Base-by-base conservation (phyloP, 2,113 vertebrate genomes). In the Onychostoma macrolepis region DNA sequence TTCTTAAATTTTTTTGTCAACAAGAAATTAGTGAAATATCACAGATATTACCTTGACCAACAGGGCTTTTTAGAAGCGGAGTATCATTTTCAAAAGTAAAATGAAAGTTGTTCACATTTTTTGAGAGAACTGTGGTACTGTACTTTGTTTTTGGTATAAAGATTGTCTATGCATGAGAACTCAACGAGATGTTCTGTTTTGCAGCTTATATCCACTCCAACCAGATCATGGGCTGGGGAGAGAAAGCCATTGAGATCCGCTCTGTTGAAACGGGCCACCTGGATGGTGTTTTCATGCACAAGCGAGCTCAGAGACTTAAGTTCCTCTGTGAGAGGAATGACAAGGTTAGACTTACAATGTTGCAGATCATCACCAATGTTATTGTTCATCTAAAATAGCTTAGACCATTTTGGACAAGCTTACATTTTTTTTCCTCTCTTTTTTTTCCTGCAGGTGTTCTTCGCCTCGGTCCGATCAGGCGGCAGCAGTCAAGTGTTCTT, bases 211-310 rank as follows among this genome's bases (percentile, higher is more conserved):
- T 99, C 95, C 98, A 98, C 94, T 99, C 98, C 90, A 99, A 97
- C 95, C 98, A 99, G 95, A 99, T 99, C 91, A 99, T 99, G 98
- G 98, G 98, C 94, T 99, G 98, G 98, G 98, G 98, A 90, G 98
- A 99, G 95, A 99, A 99, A 96, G 98, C 98, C 91, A 99, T 99
- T 92, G 98, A 99, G 93, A 99, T 99, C 94, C 97, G 98, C 83
- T 99, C 98, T 43, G 98, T 99, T 94, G 98, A 99, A 94, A 99
- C 98, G 24, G 98, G 98, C 88, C 98, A 99, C 91, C 94, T 99
- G 94, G 98, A 99, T 83, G 98, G 98, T 89, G 98, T 99, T 93
- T 99, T 99, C 95, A 99, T 99, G 98, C 98, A 99, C 96, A 99
- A 99, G 94, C 94, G 98, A 96, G 98, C 98, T 91, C 98, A 99